A percentile compares a stretch with the other conserved stretches of the same genome.
These are phyloP conservation scores for Tupaia tana DNA, from an alignment of 2,113 vertebrate genomes.

Conservation along the genomic window DNA sequence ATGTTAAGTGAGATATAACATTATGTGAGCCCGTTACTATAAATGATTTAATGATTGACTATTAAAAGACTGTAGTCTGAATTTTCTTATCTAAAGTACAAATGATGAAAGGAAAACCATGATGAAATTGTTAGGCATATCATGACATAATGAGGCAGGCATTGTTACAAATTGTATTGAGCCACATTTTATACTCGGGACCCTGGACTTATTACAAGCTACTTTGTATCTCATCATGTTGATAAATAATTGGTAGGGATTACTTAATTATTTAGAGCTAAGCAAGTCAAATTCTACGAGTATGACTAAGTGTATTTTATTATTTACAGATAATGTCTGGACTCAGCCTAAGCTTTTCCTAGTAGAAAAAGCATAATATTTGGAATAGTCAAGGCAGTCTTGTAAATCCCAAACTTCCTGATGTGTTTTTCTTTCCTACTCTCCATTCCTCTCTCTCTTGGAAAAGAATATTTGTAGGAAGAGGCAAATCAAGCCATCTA, in stretches of 20 bases:
- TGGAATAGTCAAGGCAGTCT: not conserved
- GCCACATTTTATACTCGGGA: not conserved
- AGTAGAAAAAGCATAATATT: not conserved
- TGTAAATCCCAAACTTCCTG: not conserved
- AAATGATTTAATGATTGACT: not conserved
- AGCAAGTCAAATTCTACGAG: not conserved
- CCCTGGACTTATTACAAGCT: not conserved
- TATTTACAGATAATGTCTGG: conserved; percentile 14
- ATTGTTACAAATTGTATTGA: not conserved
- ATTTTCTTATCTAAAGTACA: not conserved
- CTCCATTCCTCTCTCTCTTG: not conserved
- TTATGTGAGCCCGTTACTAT: not conserved
- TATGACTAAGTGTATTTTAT: not conserved
- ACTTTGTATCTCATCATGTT: not conserved
- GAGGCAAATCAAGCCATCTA: not conserved
- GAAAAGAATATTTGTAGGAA: not conserved
- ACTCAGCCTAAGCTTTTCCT: not conserved
- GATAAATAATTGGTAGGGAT: not conserved
- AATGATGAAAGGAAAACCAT: not conserved
- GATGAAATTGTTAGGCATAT: not conserved
- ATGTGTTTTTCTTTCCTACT: not conserved
- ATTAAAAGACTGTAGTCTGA: not conserved
- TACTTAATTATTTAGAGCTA: not conserved
- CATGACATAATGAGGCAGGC: not conserved
- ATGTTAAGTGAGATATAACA: not conserved